Conservation (phyloP, 2,797 vertebrate species). For the Hoplostethus mediterraneus region DNA sequence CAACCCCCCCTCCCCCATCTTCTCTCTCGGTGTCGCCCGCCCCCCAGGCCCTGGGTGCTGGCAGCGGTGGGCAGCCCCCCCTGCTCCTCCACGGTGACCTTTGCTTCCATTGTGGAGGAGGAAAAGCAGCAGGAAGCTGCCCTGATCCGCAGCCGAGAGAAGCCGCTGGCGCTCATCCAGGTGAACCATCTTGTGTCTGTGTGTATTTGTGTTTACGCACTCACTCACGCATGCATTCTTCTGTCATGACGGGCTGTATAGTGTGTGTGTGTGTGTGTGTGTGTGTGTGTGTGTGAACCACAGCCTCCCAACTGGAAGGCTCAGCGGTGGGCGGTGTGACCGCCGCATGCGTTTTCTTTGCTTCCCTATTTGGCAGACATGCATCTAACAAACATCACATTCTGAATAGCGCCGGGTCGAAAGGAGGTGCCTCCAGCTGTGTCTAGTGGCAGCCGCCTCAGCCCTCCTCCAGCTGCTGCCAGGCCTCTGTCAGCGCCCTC, state of each 20-base stretch:
- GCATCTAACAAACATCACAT: constrained; percentile 37
- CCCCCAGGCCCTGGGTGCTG: constrained; percentile 92
- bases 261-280: constrained; percentile 18
- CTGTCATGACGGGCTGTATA: constrained; percentile 12
- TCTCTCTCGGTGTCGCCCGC: neutral
- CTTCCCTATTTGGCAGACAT: constrained; percentile 11
- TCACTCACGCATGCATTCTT: neutral
- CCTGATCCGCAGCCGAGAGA: constrained; percentile 94
- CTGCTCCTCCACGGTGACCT: constrained; percentile 85
- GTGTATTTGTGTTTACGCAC: constrained; percentile 13
- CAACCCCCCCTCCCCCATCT: neutral
- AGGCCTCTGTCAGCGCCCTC: constrained; percentile 58
- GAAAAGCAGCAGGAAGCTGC: constrained; percentile 96
- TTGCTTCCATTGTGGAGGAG: constrained; percentile 96
- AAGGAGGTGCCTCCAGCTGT: constrained; percentile 27
- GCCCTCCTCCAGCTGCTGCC: constrained; percentile 31
- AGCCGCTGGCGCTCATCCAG: constrained; percentile 97
- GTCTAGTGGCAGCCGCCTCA: constrained; percentile 14
- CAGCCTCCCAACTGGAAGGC: constrained; percentile 14
- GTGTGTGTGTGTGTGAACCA: neutral
- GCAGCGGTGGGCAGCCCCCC: constrained; percentile 81
- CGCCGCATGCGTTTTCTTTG: neutral
- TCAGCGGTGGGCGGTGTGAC: neutral
- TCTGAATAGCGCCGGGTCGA: constrained; percentile 27
- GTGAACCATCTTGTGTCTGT: constrained; percentile 74